Base-by-base conservation (phyloP, 2,888 invertebrate species). In the Caenorhabditis sulstoni region DNA sequence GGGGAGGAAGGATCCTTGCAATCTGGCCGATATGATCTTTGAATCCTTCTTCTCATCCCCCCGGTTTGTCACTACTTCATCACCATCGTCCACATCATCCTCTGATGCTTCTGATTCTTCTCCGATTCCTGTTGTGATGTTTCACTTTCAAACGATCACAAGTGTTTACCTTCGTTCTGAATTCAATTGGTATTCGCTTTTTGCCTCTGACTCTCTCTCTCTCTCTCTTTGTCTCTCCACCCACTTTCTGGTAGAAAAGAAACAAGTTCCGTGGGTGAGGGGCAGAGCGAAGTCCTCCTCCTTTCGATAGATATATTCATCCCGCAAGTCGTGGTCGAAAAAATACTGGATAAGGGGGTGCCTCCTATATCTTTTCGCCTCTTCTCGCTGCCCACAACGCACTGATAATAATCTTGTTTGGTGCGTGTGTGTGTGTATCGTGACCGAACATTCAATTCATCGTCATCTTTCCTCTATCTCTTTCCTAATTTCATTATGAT, bases 261-360 rank as follows among this genome's bases (percentile, higher is more conserved):
- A 29, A 29, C 29, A 29, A 29, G 29, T 29, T 29, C 29, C 29
- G 29, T 29, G 29, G 7, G 4, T 3, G 7, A 7, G 29, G 29
- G 29, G 29, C 7, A 29, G n/a, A n/a, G 29, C 41, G 41, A 41
- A 41, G 2, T 37, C 35, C 47, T 16, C 45, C 29, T 45, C 18
- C 14, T 16, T 7, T 53, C 41, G 11, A 41, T 8, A 11, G 12
- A 4, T 41, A 41, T 37, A 37, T n/a, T n/a, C n/a, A n/a, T n/a
- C 29, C 29, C 29, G 29, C 29, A 29, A 29, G 29, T 29, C 12
- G 18, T 50, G 37, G 16, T 37, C 50, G 23, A 53, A 58, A 62
- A 55, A 71, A 71, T 62, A 71, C 71, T 71, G 71, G 71, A 71
- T 71, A 71, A 71, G 71, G 55, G 71, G 55, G 50, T 58, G 50